These are phyloP conservation scores for Trachythela sp. DNA, from an alignment of 64 coral and sea anemone genomes.

Conservation along the genomic window DNA sequence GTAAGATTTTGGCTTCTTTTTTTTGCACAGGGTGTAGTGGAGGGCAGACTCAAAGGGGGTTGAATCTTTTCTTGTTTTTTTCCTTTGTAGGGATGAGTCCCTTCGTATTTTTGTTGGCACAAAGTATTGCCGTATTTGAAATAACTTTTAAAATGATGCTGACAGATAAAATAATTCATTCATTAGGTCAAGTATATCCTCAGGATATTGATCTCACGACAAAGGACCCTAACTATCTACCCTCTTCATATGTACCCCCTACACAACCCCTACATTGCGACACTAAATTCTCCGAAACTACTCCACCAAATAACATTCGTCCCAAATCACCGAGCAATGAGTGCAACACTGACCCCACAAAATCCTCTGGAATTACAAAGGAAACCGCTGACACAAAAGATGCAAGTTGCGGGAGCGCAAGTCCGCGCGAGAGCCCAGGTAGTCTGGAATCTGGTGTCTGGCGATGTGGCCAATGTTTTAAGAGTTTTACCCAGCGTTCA, in stretches of 20 bases:
- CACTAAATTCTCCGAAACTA: background rate
- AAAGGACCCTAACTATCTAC: background rate
- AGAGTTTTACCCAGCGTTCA: conserved; percentile 66
- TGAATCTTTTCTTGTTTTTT: too few species aligned
- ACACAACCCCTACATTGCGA: background rate
- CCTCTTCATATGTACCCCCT: background rate
- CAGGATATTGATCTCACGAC: background rate
- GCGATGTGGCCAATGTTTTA: conserved; percentile 58
- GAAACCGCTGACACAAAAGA: background rate
- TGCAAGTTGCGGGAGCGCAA: background rate
- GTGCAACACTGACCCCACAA: background rate
- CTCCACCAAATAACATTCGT: background rate
- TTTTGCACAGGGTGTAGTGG: too few species aligned
- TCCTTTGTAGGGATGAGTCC: too few species aligned
- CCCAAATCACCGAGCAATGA: background rate
- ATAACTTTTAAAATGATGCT: too few species aligned
- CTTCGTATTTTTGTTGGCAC: too few species aligned
- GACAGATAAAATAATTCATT: background rate
- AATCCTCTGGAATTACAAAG: background rate
- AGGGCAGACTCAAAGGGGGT: too few species aligned
- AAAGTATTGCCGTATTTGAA: too few species aligned
- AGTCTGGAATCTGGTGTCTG: background rate
- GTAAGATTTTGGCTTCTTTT: background rate
- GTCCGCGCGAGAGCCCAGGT: background rate
- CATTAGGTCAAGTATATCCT: background rate